Conservation (phyloP, 2,888 invertebrate genomes). For the Torymus auratus region DNA sequence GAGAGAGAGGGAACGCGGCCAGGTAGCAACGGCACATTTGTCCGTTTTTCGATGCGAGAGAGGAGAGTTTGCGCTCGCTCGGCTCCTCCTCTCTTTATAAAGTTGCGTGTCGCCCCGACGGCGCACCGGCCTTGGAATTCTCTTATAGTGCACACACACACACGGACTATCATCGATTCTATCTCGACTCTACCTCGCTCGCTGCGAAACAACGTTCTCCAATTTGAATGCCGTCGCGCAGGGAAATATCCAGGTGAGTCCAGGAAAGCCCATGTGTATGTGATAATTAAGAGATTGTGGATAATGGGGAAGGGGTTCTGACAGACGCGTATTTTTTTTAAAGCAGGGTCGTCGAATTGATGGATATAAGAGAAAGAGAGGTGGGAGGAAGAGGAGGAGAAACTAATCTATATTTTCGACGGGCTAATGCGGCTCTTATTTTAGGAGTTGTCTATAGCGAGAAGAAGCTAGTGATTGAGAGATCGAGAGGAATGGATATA, state of each 20-base stretch:
- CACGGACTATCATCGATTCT: conserved; percentile 68
- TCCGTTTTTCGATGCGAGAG: conserved; percentile 59
- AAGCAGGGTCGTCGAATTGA: conserved; percentile 27
- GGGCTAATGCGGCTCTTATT: conserved; percentile 40
- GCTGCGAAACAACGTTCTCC: conserved; percentile 63
- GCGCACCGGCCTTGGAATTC: conserved; percentile 63
- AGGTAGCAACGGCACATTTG: conserved; percentile 65
- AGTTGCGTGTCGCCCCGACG: conserved; percentile 60
- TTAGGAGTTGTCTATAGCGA: not conserved
- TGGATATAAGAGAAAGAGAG: conserved; percentile 23
- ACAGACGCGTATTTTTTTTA: conserved; percentile 15
- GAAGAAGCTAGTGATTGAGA: conserved; percentile 37
- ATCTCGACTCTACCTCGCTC: conserved; percentile 64
- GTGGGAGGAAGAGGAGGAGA: not conserved
- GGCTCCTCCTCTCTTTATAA: conserved; percentile 43
- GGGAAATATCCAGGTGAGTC: conserved; percentile 24
- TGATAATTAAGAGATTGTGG: conserved; percentile 56
- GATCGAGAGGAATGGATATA: conserved; percentile 14
- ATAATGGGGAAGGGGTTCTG: conserved; percentile 34
- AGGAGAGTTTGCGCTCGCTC: conserved; percentile 39
- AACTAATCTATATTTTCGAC: conserved; percentile 54
- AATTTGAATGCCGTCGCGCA: conserved; percentile 70
- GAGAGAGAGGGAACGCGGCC: conserved; percentile 54
- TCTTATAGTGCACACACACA: conserved; percentile 56
- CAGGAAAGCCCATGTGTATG: not conserved